Evolutionary conservation across 2,113 vertebrate species (phyloP), one percentile per base, ranked within the genome.

Genomic region (Maylandia zebra): DNA sequence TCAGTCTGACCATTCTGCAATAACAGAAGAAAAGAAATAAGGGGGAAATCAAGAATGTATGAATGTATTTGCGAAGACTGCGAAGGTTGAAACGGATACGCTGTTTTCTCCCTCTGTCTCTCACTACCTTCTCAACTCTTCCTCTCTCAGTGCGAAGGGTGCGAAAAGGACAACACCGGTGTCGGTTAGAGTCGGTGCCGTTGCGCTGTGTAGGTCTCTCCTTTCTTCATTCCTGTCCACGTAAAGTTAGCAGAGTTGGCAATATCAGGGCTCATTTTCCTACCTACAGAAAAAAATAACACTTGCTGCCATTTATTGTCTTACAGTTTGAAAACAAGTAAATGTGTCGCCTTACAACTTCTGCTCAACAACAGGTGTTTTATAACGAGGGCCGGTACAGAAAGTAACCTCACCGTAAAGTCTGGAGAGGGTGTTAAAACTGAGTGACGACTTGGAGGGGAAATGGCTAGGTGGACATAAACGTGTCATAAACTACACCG

Each of bases 1-100:
- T 90, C 84, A 84, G 94, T 96, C 92, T 90, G 95, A 96, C 94
- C 91, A 85, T 93, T 95, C 95, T 96, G 96, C 96, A 96, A 96
- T 97, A 96, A 96, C 91, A 90, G 91, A 92, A 94, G 90, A 86
- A 86, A 89, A 71, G 86, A 76, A 85, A 86, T 66, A 57, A 89
- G 83, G 56, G 55, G 61, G 82, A 69, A 82, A 56, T 90, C 90
- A 95, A 93, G 95, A 95, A 95, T 96, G 96, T 96, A 95, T 86
- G 81, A 90, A 91, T 87, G 88, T 90, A 82, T 90, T 89, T 27
- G 27, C 27, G 4, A 27, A 89, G 84, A 89, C 43, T 74, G 52
- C 79, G 76, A 83, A 61, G 52, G 55, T 86, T 59, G 91, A 87
- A 90, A 43, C 76, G 81, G 80, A 84, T 80, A 76, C 69, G 93